phyloP scores from a whole-genome alignment of 2,888 invertebrate genomes.

The Drosophila kambysellisi region DNA sequence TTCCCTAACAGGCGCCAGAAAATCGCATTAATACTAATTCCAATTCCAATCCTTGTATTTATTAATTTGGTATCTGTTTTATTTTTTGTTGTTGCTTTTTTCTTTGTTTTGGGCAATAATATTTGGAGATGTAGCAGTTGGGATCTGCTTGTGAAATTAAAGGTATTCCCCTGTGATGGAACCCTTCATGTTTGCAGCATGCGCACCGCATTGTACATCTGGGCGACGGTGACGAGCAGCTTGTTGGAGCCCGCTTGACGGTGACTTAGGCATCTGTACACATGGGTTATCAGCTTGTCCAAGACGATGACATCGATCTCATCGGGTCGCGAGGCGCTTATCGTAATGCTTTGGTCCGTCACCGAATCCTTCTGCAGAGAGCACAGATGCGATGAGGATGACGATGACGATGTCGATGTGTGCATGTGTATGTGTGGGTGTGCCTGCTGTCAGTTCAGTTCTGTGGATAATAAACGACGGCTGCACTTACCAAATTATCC shows the following conservation, averaged over 20 bases:
- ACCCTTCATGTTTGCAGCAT: conserved; percentile 69
- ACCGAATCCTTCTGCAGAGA: conserved; percentile 52
- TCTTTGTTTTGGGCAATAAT: conserved; percentile 19
- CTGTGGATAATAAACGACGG: conserved; percentile 65
- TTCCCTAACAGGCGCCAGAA: not conserved
- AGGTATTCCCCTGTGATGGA: not conserved
- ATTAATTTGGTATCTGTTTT: conserved; percentile 21
- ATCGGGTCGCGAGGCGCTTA: conserved; percentile 78
- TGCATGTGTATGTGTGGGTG: not conserved
- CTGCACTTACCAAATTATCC: conserved; percentile 87
- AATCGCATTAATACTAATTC: conserved; percentile 3
- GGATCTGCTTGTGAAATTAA: conserved; percentile 33
- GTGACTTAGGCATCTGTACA: conserved; percentile 84
- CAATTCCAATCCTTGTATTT: conserved; percentile 12
- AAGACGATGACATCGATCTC: conserved; percentile 82
- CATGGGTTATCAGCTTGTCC: conserved; percentile 84
- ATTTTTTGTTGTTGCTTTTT: not conserved
- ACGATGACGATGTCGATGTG: not conserved
- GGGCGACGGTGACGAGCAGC: conserved; percentile 85
- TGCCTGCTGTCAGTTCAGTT: conserved; percentile 31
- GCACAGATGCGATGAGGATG: not conserved
- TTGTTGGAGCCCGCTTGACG: conserved; percentile 75
- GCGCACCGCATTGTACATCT: conserved; percentile 86
- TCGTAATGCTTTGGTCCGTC: conserved; percentile 64
- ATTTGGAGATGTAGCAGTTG: conserved; percentile 11